phyloP scores from a whole-genome alignment of 1,140 invertebrate species.

The Saccostrea echinata region DNA sequence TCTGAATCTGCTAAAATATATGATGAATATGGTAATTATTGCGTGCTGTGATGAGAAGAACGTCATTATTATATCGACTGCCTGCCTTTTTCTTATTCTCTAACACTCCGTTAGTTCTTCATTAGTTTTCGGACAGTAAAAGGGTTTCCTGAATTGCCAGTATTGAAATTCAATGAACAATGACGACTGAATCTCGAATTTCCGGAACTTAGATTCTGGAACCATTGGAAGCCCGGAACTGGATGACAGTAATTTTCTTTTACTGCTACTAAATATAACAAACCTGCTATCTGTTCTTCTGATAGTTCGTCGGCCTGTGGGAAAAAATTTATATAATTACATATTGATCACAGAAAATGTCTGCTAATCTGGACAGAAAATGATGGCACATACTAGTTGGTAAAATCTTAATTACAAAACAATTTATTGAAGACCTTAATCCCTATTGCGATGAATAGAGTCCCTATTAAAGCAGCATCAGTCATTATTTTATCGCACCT shows the following conservation, averaged over 20 bases:
- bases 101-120: background rate
- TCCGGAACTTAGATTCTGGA: background rate
- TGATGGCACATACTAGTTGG: background rate
- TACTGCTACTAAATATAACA: slow-evolving; percentile 15
- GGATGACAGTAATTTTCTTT: slow-evolving; percentile 12
- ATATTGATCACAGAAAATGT: slow-evolving; percentile 17
- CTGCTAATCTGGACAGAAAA: slow-evolving; percentile 2
- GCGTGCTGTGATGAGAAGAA: background rate
- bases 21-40: background rate
- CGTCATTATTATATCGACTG: background rate
- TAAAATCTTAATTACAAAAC: slow-evolving; percentile 1
- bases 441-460: background rate
- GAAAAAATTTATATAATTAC: slow-evolving; percentile 12
- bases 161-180: slow-evolving; percentile 32
- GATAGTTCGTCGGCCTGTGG: slow-evolving; percentile 15
- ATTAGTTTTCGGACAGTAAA: slow-evolving; percentile 15
- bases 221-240: slow-evolving; percentile 6
- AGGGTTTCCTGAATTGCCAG: background rate
- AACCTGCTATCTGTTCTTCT: slow-evolving; percentile 29
- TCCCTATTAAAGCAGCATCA: background rate
- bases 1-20: background rate
- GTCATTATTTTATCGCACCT: too few relatives aligned
- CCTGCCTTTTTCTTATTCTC: background rate
- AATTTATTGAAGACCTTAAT: background rate
- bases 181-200: slow-evolving; percentile 17